Base-by-base conservation (phyloP, 2,888 invertebrate species). In the Balanococcus diminutus region DNA sequence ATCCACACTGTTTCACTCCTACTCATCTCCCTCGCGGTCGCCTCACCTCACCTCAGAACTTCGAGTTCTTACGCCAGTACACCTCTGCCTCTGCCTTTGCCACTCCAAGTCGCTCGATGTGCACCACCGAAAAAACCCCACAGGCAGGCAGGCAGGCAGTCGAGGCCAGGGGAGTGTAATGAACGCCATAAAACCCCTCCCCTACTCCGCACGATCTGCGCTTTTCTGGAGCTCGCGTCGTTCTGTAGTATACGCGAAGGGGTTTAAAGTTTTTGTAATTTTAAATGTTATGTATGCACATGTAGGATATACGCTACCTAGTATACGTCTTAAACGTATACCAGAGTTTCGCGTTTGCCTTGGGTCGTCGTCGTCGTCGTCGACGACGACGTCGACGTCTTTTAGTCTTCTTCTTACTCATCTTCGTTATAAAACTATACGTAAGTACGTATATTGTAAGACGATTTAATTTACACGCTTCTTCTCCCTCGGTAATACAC, bases 241-340 rank as follows among this genome's bases (percentile, higher is more conserved):
- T 46, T 0, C n/a, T 11, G n/a, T 2, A n/a, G 36, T 36, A 8
- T 46, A 61, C 61, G 61, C 61, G n/a, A 61, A 25, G 61, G 25
- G 61, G 61, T 61, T 61, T 61, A 8, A 19, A 61, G 61, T 61
- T 61, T 61, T 61, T 61, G 61, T 61, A 61, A 61, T 61, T 61
- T 61, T 61, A 61, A 61, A 61, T 61, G 22, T 61, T 61, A 61
- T 25, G 25, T 22, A 56, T 8, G 5, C 39, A 11, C 39, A 16
- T 16, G 42, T 42, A 42, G 39, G 6, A 5, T 8, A 11, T 11
- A 11, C 5, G 39, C 39, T 39, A n/a, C n/a, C n/a, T n/a, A n/a
- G n/a, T n/a, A n/a, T n/a, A n/a, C n/a, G n/a, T n/a, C n/a, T n/a
- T n/a, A n/a, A n/a, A n/a, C 14, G 46, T 46, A 46, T 46, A 46